Percentiles rank a stretch among this genome's conserved stretches.
These are phyloP conservation scores for Spongilla lacustris DNA, from an alignment of 37 sponge, comb jelly and placozoan species.

Conservation along the genomic window DNA sequence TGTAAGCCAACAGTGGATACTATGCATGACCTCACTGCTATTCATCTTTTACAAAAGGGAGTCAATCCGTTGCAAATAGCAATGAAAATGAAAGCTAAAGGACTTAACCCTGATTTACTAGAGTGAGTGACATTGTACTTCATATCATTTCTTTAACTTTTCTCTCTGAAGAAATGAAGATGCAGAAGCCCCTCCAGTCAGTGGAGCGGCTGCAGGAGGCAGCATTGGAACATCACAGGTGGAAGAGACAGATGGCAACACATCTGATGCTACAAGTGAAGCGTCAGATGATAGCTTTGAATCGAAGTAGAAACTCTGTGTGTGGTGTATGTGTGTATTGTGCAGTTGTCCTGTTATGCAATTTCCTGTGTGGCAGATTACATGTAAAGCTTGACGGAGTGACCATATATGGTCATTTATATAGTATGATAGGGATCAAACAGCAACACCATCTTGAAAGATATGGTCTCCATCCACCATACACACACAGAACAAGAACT, in stretches of 20 bases:
- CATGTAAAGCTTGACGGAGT: no score
- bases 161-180: slow-evolving; percentile 52
- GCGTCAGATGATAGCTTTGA: slow-evolving; percentile 69
- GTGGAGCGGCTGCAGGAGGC: not conserved
- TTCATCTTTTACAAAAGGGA: slow-evolving; percentile 58
- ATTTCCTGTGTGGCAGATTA: not conserved
- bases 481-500: no score
- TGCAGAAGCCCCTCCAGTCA: slow-evolving; percentile 52
- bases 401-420: no score
- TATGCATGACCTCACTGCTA: not conserved
- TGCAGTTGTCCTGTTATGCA: not conserved
- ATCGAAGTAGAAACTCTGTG: slow-evolving; percentile 36
- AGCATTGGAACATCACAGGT: not conserved
- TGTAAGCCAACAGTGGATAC: slow-evolving; percentile 33
- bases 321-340: not conserved
- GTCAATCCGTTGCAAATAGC: slow-evolving; percentile 77
- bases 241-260: slow-evolving; percentile 32
- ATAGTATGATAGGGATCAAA: no score
- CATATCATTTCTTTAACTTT: not conserved
- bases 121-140: slow-evolving; percentile 45
- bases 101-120: slow-evolving; percentile 81
- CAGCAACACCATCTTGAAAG: no score
- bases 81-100: slow-evolving; percentile 81
- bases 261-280: slow-evolving; percentile 19
- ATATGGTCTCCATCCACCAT: no score